Evolutionary conservation across 2,797 vertebrate genomes (phyloP), one percentile per base, ranked within the genome.

Genomic region (Eulemur mongoz): DNA sequence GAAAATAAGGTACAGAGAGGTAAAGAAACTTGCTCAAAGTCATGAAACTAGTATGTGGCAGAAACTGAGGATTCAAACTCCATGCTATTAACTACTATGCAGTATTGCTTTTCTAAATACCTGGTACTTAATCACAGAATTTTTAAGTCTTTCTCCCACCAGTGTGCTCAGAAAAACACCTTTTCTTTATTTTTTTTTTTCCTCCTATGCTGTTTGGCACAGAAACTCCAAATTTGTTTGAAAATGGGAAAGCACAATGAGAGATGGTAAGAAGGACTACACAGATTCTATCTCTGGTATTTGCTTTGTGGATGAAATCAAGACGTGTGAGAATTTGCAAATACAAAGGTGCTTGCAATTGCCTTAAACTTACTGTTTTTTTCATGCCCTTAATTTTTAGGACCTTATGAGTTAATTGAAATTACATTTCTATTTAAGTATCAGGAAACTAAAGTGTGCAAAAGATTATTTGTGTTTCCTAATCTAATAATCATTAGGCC

Each of bases 401-500:
- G 57, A 86, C n/a, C 30, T 67, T 82, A 43, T 35, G n/a, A 94
- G 75, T 43, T 92, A 83, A 93, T 23, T 35, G 20, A 79, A 96
- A 92, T 90, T 96, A 91, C 5, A 82, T 59, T 76, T 89, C 52
- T 45, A 86, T 57, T 67, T 73, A 94, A 54, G 27, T 69, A 45
- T 43, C 45, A 91, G 80, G 48, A 95, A 89, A 86, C n/a, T 82
- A 69, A 93, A 82, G 35, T 59, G 30, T 48, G 6, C 52, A 78
- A 92, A 97, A 95, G 40, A 59, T 32, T 27, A 70, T 54, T 70
- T 1, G 32, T 84, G 11, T 88, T 91, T 65, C 40, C 32, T 67
- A 35, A 84, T 59, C n/a, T 84, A 76, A 76, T 84, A 76, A 76
- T 94, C 32, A 89, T 40, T 48, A 79, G 45, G 73, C 7, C 14